Evolutionary conservation across 2,888 invertebrate species (phyloP).

Genomic region (Cantharis rustica): DNA sequence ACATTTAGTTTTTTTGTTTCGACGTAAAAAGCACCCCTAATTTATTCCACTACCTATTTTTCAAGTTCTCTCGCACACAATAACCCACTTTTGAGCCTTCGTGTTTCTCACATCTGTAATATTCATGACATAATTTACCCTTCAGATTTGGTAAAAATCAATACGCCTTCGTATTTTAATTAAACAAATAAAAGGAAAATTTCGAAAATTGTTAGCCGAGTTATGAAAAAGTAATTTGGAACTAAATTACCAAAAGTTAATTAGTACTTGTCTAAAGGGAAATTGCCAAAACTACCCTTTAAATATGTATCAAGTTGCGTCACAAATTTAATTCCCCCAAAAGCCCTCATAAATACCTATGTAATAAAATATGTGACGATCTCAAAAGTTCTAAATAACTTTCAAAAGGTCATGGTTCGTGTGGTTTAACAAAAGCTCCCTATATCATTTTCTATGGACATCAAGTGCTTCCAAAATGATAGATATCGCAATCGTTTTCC

Average conservation of each 20-base stretch:
- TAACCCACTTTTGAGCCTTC: neutral
- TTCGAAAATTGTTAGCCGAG: neutral
- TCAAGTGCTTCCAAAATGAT: neutral
- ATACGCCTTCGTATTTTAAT: neutral
- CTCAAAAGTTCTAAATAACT: neutral
- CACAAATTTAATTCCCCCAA: neutral
- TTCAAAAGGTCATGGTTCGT: neutral
- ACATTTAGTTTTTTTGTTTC: neutral
- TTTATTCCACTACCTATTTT: neutral
- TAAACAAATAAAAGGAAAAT: neutral
- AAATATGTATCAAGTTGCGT: neutral
- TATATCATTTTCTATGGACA: neutral
- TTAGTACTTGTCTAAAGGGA: neutral
- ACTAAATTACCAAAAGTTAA: neutral
- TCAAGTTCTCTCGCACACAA: neutral
- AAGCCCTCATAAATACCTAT: neutral
- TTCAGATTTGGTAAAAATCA: neutral
- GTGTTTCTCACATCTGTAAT: neutral
- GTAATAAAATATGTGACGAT: neutral
- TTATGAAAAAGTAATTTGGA: neutral
- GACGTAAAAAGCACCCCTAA: neutral
- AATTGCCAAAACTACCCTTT: neutral
- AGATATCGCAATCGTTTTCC: neutral
- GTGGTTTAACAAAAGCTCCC: neutral
- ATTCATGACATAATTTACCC: neutral